Percentiles rank a stretch among this genome's conserved stretches.
These are phyloP conservation scores for Brienomyrus brachyistius DNA, from an alignment of 2,113 vertebrate genomes.

Conservation along the genomic window DNA sequence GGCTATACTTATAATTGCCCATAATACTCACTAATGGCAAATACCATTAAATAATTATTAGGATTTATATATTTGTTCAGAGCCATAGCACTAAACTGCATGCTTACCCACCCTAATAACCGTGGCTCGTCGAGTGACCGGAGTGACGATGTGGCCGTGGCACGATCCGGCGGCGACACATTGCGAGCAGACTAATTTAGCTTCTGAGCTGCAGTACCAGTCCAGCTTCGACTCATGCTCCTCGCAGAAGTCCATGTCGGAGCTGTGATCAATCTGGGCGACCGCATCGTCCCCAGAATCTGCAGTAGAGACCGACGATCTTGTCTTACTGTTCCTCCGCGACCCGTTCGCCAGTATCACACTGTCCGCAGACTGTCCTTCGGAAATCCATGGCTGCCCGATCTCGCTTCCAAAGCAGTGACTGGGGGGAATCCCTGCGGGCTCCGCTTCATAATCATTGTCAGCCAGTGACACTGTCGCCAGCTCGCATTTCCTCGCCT, in stretches of 20 bases:
- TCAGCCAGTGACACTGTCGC: conserved; percentile 34
- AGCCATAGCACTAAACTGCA: background rate
- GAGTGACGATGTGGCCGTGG: conserved; percentile 60
- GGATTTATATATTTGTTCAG: background rate
- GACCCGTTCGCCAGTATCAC: background rate
- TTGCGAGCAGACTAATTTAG: conserved; percentile 60
- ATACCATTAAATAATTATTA: background rate
- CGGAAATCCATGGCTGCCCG: conserved; percentile 39
- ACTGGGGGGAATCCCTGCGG: background rate
- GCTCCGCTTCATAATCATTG: conserved; percentile 13
- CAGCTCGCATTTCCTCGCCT: conserved; percentile 41
- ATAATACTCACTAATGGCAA: background rate
- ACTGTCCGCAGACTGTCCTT: conserved; percentile 20
- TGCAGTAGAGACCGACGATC: background rate
- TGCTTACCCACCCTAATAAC: conserved; percentile 68
- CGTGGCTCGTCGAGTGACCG: conserved; percentile 58
- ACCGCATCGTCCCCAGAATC: background rate
- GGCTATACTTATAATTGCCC: background rate
- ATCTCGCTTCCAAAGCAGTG: conserved; percentile 14
- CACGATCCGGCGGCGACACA: conserved; percentile 63
- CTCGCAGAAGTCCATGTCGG: conserved; percentile 47
- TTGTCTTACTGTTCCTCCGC: background rate
- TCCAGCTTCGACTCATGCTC: conserved; percentile 57
- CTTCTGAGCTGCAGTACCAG: conserved; percentile 70
- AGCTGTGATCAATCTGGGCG: conserved; percentile 38